These are phyloP conservation scores for Sesamia nonagrioides DNA, from an alignment of 1,140 invertebrate genomes.

Conservation along the genomic window DNA sequence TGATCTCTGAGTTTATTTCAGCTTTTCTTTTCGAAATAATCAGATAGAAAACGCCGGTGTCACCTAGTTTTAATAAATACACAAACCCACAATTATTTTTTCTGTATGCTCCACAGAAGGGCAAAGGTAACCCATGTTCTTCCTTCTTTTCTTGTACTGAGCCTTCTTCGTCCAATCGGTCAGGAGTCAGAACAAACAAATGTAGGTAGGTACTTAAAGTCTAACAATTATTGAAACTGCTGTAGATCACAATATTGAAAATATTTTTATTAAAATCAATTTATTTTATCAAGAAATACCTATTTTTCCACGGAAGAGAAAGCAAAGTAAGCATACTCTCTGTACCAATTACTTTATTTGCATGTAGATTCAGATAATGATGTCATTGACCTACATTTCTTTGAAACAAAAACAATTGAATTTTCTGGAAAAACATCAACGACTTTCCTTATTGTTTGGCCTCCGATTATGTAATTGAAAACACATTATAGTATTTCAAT, in stretches of 20 bases:
- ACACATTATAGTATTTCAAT: not conserved
- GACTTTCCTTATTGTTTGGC: slow-evolving; percentile 5
- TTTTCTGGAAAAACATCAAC: slow-evolving; percentile 8
- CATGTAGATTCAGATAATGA: not conserved
- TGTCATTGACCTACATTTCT: slow-evolving; percentile 10
- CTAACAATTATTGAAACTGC: too few species aligned
- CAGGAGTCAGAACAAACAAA: too few species aligned
- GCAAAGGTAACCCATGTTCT: too few species aligned
- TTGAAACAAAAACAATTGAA: slow-evolving; percentile 14
- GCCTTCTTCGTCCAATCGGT: too few species aligned
- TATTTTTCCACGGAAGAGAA: not conserved
- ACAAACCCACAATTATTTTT: too few species aligned
- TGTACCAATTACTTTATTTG: slow-evolving; percentile 32
- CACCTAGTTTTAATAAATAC: too few species aligned
- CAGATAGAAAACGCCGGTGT: too few species aligned
- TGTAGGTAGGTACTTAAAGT: too few species aligned
- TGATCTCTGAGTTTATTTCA: too few species aligned
- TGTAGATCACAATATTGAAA: not conserved
- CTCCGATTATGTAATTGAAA: slow-evolving; percentile 24
- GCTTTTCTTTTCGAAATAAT: too few species aligned
- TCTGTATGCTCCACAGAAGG: too few species aligned
- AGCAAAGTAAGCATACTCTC: slow-evolving; percentile 1
- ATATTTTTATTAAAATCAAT: not conserved
- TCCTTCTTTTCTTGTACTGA: too few species aligned
- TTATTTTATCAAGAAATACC: not conserved